Conservation (phyloP, 2,113 vertebrate species). For the Nerophis ophidion region DNA sequence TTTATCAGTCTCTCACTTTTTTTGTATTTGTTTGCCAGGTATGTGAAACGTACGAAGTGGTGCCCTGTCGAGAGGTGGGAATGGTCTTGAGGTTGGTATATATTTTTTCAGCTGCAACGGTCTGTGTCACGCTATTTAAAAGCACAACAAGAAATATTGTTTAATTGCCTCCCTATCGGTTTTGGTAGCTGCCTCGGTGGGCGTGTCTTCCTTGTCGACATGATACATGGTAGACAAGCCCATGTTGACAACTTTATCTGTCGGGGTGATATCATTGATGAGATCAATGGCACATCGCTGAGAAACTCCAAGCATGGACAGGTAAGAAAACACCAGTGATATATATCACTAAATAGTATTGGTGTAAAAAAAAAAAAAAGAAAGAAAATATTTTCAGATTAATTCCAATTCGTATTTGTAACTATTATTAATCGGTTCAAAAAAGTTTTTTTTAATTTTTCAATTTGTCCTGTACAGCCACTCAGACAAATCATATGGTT, state of each 20-base stretch:
- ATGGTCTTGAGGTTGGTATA: constrained; percentile 72
- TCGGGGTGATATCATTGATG: constrained; percentile 75
- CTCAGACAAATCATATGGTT: too few relatives aligned
- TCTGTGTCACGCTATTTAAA: background rate
- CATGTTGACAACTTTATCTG: constrained; percentile 68
- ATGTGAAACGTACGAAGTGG: constrained; percentile 70
- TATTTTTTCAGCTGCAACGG: background rate
- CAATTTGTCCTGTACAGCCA: too few relatives aligned
- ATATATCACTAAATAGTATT: too few relatives aligned
- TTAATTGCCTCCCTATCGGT: background rate
- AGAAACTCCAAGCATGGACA: constrained; percentile 71
- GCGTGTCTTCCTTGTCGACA: constrained; percentile 71
- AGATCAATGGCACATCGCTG: constrained; percentile 76
- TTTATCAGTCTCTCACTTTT: background rate
- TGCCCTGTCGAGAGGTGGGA: constrained; percentile 70
- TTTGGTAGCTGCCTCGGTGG: constrained; percentile 68
- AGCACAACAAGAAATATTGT: background rate
- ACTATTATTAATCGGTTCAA: too few relatives aligned
- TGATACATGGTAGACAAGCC: constrained; percentile 70
- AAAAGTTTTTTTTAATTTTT: too few relatives aligned
- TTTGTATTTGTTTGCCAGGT: constrained; percentile 63
- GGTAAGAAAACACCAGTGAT: constrained; percentile 38
- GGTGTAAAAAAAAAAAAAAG: too few relatives aligned
- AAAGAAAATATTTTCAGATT: too few relatives aligned
- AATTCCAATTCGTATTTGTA: too few relatives aligned